These are phyloP conservation scores for Zoanthus sociatus DNA, from an alignment of 92 coral and sea anemone species.

Conservation along the genomic window DNA sequence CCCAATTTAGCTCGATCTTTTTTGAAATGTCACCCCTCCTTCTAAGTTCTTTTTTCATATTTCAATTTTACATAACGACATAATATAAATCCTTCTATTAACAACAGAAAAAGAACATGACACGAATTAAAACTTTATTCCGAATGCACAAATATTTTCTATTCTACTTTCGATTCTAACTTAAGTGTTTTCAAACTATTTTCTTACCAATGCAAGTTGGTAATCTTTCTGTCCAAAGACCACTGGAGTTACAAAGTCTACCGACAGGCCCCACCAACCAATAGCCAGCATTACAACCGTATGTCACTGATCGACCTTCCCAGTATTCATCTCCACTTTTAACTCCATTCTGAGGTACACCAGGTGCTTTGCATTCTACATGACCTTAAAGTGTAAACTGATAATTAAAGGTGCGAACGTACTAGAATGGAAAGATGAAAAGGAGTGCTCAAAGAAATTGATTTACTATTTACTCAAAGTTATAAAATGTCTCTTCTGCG, in stretches of 20 bases:
- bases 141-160: not conserved
- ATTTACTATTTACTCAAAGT: too few species aligned
- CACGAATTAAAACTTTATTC: too few species aligned
- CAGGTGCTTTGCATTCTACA: not conserved
- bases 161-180: not conserved
- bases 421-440: too few species aligned
- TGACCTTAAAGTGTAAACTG: not conserved
- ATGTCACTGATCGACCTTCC: constrained; percentile 4
- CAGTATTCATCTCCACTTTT: not conserved
- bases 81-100: too few species aligned
- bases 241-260: not conserved
- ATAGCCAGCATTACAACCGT: not conserved
- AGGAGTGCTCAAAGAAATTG: too few species aligned
- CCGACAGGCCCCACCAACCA: not conserved
- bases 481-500: too few species aligned
- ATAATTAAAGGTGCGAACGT: not conserved
- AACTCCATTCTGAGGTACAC: not conserved
- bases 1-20: too few species aligned
- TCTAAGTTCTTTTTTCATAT: too few species aligned
- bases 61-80: too few species aligned
- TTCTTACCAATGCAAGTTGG: not conserved
- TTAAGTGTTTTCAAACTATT: too few species aligned
- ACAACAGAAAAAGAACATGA: too few species aligned
- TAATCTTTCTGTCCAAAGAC: not conserved
- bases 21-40: too few species aligned